Conservation (phyloP, 1,140 invertebrate species). For the Drosophila sp. region DNA sequence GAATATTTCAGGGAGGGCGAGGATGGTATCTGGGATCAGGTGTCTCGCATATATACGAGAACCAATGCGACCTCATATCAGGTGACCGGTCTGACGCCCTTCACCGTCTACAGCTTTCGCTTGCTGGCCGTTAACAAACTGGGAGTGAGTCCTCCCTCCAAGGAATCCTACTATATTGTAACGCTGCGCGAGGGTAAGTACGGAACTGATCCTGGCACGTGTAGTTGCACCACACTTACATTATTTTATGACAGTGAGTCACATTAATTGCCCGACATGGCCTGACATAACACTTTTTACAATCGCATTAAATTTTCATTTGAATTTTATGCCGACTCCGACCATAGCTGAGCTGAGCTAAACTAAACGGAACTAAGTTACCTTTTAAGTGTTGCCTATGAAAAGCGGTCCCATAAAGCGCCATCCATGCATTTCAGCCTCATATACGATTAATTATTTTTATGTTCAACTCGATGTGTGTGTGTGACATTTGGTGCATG, state of each 20-base stretch:
- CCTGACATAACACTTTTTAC: conserved; percentile 76
- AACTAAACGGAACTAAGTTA: not conserved
- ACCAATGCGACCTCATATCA: conserved; percentile 88
- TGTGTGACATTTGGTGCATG: conserved; percentile 27
- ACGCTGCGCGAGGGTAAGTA: conserved; percentile 90
- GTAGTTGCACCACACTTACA: conserved; percentile 26
- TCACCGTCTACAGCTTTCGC: conserved; percentile 91
- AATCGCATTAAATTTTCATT: conserved; percentile 82
- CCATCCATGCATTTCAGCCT: conserved; percentile 39
- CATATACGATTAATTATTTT: conserved; percentile 77
- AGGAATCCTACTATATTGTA: conserved; percentile 91
- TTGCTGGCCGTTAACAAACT: conserved; percentile 90
- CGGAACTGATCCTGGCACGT: conserved; percentile 8
- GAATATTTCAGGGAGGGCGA: conserved; percentile 87
- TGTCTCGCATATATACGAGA: conserved; percentile 87
- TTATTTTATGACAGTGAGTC: conserved; percentile 62
- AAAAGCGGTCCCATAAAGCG: conserved; percentile 67
- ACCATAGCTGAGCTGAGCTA: conserved; percentile 18
- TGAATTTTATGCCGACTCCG: conserved; percentile 57
- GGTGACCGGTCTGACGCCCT: conserved; percentile 88
- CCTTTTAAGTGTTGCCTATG: conserved; percentile 69
- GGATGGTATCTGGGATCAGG: conserved; percentile 88
- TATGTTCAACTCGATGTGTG: conserved; percentile 44
- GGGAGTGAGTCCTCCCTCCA: conserved; percentile 89
- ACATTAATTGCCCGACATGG: conserved; percentile 57